These are phyloP conservation scores for Lagopus leucura DNA, from an alignment of 2,113 vertebrate species.

Conservation along the genomic window DNA sequence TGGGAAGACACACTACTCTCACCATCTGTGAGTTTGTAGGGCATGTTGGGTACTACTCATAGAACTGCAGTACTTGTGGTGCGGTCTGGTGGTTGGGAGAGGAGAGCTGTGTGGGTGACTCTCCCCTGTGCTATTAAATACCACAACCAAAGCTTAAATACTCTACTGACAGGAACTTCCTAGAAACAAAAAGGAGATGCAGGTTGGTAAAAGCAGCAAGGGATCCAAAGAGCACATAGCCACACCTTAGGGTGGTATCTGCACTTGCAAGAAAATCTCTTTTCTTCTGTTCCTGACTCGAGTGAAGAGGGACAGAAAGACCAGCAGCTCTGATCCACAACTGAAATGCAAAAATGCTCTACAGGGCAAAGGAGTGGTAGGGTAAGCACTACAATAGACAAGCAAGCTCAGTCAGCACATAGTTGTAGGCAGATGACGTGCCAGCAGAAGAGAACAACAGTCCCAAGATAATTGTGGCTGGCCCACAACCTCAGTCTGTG, in stretches of 20 bases:
- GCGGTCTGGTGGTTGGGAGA: background rate
- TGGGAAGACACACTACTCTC: background rate
- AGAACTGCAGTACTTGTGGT: accelerated
- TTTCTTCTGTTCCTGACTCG: background rate
- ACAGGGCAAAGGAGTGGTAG: constrained; percentile 49
- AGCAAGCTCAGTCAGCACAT: constrained; percentile 57
- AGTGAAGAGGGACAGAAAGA: background rate
- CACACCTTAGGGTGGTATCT: background rate
- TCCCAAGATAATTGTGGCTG: constrained; percentile 63
- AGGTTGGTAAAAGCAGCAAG: background rate
- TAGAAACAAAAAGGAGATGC: background rate
- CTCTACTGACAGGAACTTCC: background rate
- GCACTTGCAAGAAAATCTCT: background rate
- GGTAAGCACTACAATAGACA: background rate
- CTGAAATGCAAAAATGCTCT: constrained; percentile 30
- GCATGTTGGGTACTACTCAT: background rate
- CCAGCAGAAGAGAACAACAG: constrained; percentile 58
- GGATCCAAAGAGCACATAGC: background rate
- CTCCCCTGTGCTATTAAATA: background rate
- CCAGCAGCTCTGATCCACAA: background rate
- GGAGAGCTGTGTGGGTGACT: background rate
- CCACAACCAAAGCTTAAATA: background rate
- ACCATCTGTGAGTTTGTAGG: background rate
- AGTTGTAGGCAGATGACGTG: constrained; percentile 56
- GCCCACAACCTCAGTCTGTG: constrained; percentile 48